Evolutionary conservation across 1,140 invertebrate species (phyloP).

Genomic region (Pteromalus puparum): DNA sequence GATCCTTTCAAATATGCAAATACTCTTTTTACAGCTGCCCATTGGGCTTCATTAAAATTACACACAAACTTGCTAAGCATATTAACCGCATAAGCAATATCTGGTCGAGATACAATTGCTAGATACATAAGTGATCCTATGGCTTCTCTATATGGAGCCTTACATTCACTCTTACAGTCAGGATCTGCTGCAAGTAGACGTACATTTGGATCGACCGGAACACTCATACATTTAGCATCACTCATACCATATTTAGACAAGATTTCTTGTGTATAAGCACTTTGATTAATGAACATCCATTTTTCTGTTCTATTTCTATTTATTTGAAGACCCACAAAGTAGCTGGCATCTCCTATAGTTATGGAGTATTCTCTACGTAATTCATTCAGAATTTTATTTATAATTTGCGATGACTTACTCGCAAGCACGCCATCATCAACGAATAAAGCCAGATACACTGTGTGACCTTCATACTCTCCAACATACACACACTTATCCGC

Average conservation of each 20-base stretch:
- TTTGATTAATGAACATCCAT: no score
- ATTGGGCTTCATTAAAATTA: neutral
- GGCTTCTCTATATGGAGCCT: neutral
- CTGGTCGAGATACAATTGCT: neutral
- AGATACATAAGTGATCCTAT: constrained; percentile 8
- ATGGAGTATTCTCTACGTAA: constrained; percentile 57
- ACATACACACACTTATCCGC: constrained; percentile 57
- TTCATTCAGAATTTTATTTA: constrained; percentile 50
- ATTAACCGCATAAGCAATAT: neutral
- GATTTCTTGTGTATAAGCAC: neutral
- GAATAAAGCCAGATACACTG: constrained; percentile 45
- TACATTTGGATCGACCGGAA: constrained; percentile 45
- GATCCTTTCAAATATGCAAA: neutral
- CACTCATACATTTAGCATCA: constrained; percentile 45
- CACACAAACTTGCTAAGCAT: neutral
- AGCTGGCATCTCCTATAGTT: constrained; percentile 47
- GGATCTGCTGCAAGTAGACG: neutral
- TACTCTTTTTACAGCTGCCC: neutral
- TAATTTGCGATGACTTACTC: constrained; percentile 40
- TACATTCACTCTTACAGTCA: neutral
- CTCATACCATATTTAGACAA: constrained; percentile 51
- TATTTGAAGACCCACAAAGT: constrained; percentile 63
- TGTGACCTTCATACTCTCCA: constrained; percentile 6
- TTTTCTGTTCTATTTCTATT: no score
- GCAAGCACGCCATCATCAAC: constrained; percentile 55